Evolutionary conservation across 1,140 invertebrate species (phyloP).

Genomic region (Holcopasites calliopsidis): DNA sequence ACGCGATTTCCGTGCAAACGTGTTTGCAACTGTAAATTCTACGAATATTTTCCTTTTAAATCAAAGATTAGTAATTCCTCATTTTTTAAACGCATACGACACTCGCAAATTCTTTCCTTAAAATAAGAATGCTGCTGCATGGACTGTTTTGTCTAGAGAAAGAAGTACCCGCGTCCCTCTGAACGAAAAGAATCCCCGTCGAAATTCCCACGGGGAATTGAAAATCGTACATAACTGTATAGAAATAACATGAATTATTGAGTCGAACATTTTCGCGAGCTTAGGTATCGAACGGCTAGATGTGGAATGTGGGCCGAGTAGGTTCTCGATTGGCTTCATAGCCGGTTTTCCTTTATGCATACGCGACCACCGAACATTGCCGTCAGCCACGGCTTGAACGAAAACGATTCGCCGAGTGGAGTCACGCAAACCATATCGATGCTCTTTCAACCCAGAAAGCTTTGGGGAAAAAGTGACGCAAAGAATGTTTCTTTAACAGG

Average conservation of each 20-base stretch:
- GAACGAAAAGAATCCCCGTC: too few species aligned
- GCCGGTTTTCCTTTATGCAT: slow-evolving; percentile 61
- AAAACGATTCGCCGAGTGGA: background rate
- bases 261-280: slow-evolving; percentile 46
- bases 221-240: background rate
- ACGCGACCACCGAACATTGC: slow-evolving; percentile 27
- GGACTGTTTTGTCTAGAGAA: too few species aligned
- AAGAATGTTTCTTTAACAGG: too few species aligned
- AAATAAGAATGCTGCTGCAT: too few species aligned
- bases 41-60: too few species aligned
- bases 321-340: slow-evolving; percentile 72
- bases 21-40: too few species aligned
- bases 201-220: too few species aligned
- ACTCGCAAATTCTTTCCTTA: too few species aligned
- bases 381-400: background rate
- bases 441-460: background rate
- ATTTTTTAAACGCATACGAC: too few species aligned
- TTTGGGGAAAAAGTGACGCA: background rate
- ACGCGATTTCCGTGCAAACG: too few species aligned
- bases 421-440: background rate
- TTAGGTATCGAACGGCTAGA: slow-evolving; percentile 72
- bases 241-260: background rate
- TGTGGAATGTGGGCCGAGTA: slow-evolving; percentile 75
- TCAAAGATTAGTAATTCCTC: too few species aligned
- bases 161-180: too few species aligned